Base-by-base conservation (phyloP, 2,888 invertebrate genomes). In the Brachycybe producta region DNA sequence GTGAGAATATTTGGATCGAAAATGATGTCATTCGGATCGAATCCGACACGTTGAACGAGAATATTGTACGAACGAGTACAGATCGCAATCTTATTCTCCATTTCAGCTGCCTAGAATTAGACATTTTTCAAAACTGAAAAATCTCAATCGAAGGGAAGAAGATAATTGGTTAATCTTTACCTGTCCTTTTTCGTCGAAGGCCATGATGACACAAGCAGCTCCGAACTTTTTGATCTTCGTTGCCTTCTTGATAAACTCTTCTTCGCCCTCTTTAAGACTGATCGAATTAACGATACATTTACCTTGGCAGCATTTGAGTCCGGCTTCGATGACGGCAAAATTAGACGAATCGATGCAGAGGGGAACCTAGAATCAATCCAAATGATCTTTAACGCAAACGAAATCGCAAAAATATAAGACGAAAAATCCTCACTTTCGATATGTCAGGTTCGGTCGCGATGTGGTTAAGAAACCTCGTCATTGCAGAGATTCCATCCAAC, bases 1-100 rank as follows among this genome's bases (percentile, higher is more conserved):
- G 75, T 75, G 32, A 76, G 63, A 57, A 75, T 75, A 59, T 76
- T 75, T 1, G 74, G 74, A 58, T 75, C 75, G 63, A 75, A 75
- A 54, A 75, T 74, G 55, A 75, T 72, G 60, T 75, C 75, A 57
- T 68, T 67, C 2, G 71, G 69, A 56, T 73, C 68, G 61, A 74
- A 75, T 13, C 69, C 68, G 3, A 72, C 67, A 55, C 67, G 63
- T 46, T 73, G 65, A 7, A 70, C 69, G 35, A 75, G 63, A 34
- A 75, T 61, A 30, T 66, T 62, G 60, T 71, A 75, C 1, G 72
- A 71, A n/a, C 75, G 61, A 35, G 67, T 64, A 59, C 75, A 75
- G 44, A 75, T 75, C 47, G 69, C 70, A 2, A 70, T 66, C 61
- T 76, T 75, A 21, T 69, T 60, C 3, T 71, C 64, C 2, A 63